Evolutionary conservation across 2,888 invertebrate species (phyloP), one percentile per base, ranked within the genome.

Genomic region (Drosophila anceps): DNA sequence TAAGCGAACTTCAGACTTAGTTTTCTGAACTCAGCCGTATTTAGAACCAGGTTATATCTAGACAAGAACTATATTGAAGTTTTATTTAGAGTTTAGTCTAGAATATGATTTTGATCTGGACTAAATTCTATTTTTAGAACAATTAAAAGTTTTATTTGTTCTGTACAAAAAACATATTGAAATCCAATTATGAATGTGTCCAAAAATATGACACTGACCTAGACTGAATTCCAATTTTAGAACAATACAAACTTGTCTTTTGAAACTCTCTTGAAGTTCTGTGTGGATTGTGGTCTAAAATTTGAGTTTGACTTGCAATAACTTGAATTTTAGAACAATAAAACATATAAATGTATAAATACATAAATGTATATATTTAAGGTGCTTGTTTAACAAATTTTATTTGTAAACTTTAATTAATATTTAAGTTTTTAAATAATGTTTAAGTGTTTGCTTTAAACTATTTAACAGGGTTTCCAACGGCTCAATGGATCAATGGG

Each of bases 361-460:
- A 7, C 7, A 7, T 31, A 31, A 31, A 31, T 31, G 44, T 24
- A 20, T 20, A 13, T 12, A 33, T 20, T 33, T 33, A 3, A 18
- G 18, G 18, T 33, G 51, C 20, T 35, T 51, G 20, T 35, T 51
- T 18, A 35, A 51, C 33, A 51, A 51, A 35, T 51, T 51, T 51
- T 48, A 58, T 57, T 43, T 31, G 41, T 31, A 12, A 31, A 2
- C n/a, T 6, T 50, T 29, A 1, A 29, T 31, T 48, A 12, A 18
- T 18, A 50, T 18, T 6, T 29, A 48, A 5, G 6, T 10, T 18
- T 9, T 27, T 9, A 46, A 27, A 48, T 31, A 5, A 31, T 18
- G 18, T 18, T 4, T 2, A 55, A 24, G 18, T 29, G 13, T 43
- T 43, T 10, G 6, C 6, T 33, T 15, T 43, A 43, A 18, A 41